phyloP scores from a whole-genome alignment of 2,797 vertebrate genomes.

The Hippocampus kuda region DNA sequence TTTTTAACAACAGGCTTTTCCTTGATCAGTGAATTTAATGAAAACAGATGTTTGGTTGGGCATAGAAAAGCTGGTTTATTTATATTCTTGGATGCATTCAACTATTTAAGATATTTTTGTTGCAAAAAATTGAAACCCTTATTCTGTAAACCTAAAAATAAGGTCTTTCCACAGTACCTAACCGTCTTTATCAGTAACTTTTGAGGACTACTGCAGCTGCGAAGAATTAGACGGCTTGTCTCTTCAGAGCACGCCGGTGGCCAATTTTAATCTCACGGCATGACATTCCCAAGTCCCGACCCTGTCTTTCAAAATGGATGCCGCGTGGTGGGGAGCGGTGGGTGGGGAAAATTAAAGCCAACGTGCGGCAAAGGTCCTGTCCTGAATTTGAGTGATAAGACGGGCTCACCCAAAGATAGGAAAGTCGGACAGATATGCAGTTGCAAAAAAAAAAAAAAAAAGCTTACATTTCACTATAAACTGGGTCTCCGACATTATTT shows the following conservation, averaged over 20 bases:
- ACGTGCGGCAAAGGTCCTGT: conserved; percentile 39
- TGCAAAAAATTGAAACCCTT: neutral
- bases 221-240: conserved; percentile 13
- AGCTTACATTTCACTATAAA: neutral
- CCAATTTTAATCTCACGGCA: conserved; percentile 36
- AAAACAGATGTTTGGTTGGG: too few relatives aligned
- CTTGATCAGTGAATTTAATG: neutral
- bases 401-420: conserved; percentile 11
- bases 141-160: neutral
- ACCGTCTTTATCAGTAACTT: conserved; percentile 8
- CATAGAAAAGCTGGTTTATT: neutral
- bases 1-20: neutral
- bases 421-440: neutral
- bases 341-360: conserved; percentile 27
- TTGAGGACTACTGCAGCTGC: conserved; percentile 1
- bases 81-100: neutral
- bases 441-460: neutral
- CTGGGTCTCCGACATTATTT: conserved; percentile 27
- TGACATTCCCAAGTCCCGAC: conserved; percentile 26
- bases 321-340: conserved; percentile 2
- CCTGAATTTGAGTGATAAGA: conserved; percentile 28
- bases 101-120: neutral
- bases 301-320: conserved; percentile 33
- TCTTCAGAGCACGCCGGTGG: conserved; percentile 15
- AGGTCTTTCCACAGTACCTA: too few relatives aligned